Conservation (phyloP, 2,888 invertebrate genomes). For the Acleris emargana region DNA sequence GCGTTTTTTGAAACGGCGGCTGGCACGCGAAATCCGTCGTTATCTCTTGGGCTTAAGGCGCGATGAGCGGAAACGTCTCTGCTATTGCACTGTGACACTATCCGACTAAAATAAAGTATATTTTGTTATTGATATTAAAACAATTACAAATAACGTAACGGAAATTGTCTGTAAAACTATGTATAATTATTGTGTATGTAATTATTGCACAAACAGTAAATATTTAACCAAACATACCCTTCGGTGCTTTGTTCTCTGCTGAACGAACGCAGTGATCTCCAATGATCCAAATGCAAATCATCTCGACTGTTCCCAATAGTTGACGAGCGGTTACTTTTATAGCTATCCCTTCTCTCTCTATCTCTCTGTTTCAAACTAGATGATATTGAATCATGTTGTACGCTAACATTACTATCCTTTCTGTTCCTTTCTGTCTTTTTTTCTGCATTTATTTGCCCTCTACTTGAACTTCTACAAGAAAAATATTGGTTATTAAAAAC, state of each 20-base stretch:
- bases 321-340: constrained; percentile 75
- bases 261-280: constrained; percentile 76
- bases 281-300: constrained; percentile 75
- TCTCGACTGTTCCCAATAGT: constrained; percentile 77
- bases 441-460: constrained; percentile 69
- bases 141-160: not conserved
- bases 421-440: constrained; percentile 66
- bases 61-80: constrained; percentile 72
- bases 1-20: constrained; percentile 59
- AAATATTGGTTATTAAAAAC: not conserved
- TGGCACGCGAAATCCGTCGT: constrained; percentile 75
- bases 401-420: constrained; percentile 72
- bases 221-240: constrained; percentile 54
- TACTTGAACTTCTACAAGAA: constrained; percentile 69
- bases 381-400: constrained; percentile 63
- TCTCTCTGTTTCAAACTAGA: constrained; percentile 63
- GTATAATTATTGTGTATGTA: too few species aligned
- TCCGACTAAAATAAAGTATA: constrained; percentile 56
- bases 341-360: constrained; percentile 70
- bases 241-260: constrained; percentile 80
- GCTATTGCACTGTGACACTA: constrained; percentile 77
- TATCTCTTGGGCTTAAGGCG: constrained; percentile 70
- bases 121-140: not conserved
- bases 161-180: not conserved
- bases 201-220: not conserved